phyloP scores from a whole-genome alignment of 2,888 invertebrate genomes.

The Meganola albula region DNA sequence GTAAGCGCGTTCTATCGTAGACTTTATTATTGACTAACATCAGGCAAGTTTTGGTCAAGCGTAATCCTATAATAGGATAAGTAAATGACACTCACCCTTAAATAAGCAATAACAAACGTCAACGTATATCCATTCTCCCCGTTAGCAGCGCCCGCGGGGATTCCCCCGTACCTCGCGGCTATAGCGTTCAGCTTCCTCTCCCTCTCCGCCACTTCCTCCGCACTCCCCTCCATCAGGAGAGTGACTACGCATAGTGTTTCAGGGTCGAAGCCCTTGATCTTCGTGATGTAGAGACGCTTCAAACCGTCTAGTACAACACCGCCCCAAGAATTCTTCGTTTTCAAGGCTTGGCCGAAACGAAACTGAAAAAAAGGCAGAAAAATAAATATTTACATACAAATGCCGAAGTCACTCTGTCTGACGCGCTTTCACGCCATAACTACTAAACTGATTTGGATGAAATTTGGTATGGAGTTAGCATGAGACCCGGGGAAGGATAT shows the following conservation, averaged over 20 bases:
- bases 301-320: constrained; percentile 85
- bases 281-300: constrained; percentile 92
- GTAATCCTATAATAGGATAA: too few relatives aligned
- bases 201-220: constrained; percentile 80
- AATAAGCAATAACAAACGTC: constrained; percentile 98
- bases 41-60: too few relatives aligned
- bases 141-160: constrained; percentile 94
- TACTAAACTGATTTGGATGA: too few relatives aligned
- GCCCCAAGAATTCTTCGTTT: constrained; percentile 79
- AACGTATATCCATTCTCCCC: constrained; percentile 97
- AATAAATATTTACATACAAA: background rate
- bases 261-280: constrained; percentile 90
- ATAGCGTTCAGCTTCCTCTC: constrained; percentile 85
- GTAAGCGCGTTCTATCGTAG: too few relatives aligned
- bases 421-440: too few relatives aligned
- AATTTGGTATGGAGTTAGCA: too few relatives aligned
- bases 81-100: constrained; percentile 83
- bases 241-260: constrained; percentile 93
- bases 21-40: too few relatives aligned
- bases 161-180: constrained; percentile 85
- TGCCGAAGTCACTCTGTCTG: too few relatives aligned
- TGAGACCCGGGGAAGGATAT: background rate
- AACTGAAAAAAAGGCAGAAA: constrained; percentile 78
- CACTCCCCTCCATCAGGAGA: constrained; percentile 91
- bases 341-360: constrained; percentile 90